Percentiles rank a stretch among this genome's conserved stretches.
Conservation (phyloP, 2,888 invertebrate genomes). For the Cosmia trapezina region DNA sequence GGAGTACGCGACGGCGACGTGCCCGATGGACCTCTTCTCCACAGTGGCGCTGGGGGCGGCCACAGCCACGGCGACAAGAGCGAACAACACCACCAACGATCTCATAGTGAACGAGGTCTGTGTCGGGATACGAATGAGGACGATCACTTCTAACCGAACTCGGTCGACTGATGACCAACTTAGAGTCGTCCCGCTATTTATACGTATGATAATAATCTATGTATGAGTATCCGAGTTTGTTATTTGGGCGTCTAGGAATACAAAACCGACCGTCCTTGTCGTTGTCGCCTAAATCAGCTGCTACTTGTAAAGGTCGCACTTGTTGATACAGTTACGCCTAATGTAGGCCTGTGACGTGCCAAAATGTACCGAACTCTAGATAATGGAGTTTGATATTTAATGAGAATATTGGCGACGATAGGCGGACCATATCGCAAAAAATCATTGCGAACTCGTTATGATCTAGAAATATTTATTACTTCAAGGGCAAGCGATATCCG, state of each 20-base stretch:
- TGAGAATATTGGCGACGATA: conserved; percentile 55
- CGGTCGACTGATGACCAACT: conserved; percentile 78
- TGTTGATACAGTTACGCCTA: conserved; percentile 54
- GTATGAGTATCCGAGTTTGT: conserved; percentile 70
- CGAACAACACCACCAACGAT: conserved; percentile 85
- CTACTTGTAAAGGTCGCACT: conserved; percentile 59
- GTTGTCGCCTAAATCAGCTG: conserved; percentile 73
- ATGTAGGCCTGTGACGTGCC: conserved; percentile 47
- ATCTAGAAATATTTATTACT: conserved; percentile 67
- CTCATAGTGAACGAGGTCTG: conserved; percentile 85
- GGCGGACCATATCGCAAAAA: conserved; percentile 63
- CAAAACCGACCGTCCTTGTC: conserved; percentile 75
- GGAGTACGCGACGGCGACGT: conserved; percentile 63
- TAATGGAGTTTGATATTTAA: conserved; percentile 76
- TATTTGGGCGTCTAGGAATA: conserved; percentile 68
- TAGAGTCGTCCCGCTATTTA: conserved; percentile 78
- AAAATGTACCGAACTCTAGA: conserved; percentile 21
- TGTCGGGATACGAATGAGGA: conserved; percentile 73
- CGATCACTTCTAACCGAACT: conserved; percentile 81
- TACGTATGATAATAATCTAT: conserved; percentile 78
- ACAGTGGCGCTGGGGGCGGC: conserved; percentile 70
- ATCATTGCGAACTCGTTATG: conserved; percentile 63
- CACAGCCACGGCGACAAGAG: conserved; percentile 74
- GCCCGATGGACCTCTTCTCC: conserved; percentile 74
- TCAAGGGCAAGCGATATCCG: conserved; percentile 72